Conservation (phyloP, 23 tunicate genomes). For the Halocynthia aurantium region DNA sequence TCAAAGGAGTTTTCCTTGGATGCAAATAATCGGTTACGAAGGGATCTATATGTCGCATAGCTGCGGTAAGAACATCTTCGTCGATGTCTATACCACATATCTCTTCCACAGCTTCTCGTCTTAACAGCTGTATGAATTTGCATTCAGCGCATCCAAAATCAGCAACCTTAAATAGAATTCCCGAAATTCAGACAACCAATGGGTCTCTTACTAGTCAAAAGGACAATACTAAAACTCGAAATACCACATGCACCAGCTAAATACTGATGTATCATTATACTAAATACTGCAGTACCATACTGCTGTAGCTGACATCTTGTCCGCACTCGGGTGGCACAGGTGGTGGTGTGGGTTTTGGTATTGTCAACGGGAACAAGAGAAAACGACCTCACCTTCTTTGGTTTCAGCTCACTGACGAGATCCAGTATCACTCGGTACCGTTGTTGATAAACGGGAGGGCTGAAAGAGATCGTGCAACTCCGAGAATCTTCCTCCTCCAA, state of each 20-base stretch:
- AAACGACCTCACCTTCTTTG: slow-evolving; percentile 39
- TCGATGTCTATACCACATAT: slow-evolving; percentile 62
- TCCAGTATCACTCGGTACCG: slow-evolving; percentile 39
- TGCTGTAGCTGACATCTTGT: too few species aligned
- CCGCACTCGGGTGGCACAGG: background rate
- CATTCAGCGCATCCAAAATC: slow-evolving; percentile 87
- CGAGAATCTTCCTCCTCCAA: too few species aligned
- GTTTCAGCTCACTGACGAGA: slow-evolving; percentile 13
- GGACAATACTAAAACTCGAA: background rate
- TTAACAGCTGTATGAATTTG: slow-evolving; percentile 37
- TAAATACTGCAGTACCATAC: too few species aligned
- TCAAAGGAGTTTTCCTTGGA: slow-evolving; percentile 34
- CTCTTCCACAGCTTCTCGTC: slow-evolving; percentile 49
- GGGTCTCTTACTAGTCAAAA: background rate
- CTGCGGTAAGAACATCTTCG: slow-evolving; percentile 3
- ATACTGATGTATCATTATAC: too few species aligned
- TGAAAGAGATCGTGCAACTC: background rate
- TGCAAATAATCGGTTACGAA: slow-evolving; percentile 32
- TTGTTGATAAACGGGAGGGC: slow-evolving; percentile 43
- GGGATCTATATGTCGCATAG: slow-evolving; percentile 30
- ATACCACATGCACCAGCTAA: background rate
- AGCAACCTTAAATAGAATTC: slow-evolving; percentile 32
- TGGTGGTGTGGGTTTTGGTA: background rate
- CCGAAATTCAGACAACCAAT: background rate
- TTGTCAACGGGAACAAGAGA: background rate